Evolutionary conservation across 2,888 invertebrate species (phyloP).

Genomic region (Brachypalpus laphriformis): DNA sequence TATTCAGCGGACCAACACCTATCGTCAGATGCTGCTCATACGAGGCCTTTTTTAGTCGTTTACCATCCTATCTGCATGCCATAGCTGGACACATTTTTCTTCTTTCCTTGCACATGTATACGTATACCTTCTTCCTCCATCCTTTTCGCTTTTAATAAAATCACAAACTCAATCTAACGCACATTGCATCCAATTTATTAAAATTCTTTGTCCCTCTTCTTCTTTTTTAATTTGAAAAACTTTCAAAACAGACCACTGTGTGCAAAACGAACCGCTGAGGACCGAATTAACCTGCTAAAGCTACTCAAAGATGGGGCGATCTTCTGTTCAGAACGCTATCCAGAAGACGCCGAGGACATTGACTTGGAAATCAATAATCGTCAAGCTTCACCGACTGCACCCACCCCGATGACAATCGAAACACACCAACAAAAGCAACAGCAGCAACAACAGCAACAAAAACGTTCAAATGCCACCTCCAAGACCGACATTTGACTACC

Average conservation of each 20-base stretch:
- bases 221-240: slow-evolving; percentile 17
- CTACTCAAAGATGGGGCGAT: slow-evolving; percentile 84
- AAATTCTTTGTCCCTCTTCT: slow-evolving; percentile 23
- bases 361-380: slow-evolving; percentile 79
- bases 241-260: slow-evolving; percentile 86
- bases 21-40: too few relatives aligned
- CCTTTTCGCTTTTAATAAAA: background rate
- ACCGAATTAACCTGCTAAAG: slow-evolving; percentile 92
- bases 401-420: slow-evolving; percentile 77
- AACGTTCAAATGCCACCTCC: slow-evolving; percentile 36
- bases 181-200: slow-evolving; percentile 42
- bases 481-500: slow-evolving; percentile 81
- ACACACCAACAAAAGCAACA: slow-evolving; percentile 75
- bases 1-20: too few relatives aligned
- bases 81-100: too few relatives aligned
- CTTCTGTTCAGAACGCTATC: slow-evolving; percentile 82
- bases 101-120: too few relatives aligned
- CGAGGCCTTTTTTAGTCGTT: too few relatives aligned
- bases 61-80: too few relatives aligned
- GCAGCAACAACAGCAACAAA: slow-evolving; percentile 74
- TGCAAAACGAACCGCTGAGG: slow-evolving; percentile 93
- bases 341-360: slow-evolving; percentile 82
- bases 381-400: slow-evolving; percentile 56
- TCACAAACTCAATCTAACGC: background rate
- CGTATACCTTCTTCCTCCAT: background rate